These are phyloP conservation scores for Molossus alvarezi DNA, from an alignment of 2,797 vertebrate genomes.

Conservation along the genomic window DNA sequence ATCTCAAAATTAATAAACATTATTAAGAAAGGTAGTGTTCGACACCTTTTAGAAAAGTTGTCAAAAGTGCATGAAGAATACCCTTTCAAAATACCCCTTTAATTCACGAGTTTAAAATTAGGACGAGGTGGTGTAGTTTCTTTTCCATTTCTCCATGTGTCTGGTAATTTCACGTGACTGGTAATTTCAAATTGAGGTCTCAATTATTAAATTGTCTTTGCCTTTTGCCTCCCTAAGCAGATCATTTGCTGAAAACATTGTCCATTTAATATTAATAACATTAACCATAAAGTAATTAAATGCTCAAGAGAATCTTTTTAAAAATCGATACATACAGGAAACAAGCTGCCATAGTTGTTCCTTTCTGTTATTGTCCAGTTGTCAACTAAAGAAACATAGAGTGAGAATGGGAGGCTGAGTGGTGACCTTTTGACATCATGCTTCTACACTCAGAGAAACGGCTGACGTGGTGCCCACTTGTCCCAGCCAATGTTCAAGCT, in stretches of 20 bases:
- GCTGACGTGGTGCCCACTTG: background rate
- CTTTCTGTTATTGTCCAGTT: background rate
- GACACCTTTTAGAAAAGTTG: background rate
- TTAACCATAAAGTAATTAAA: slow-evolving; percentile 50
- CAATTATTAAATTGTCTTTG: slow-evolving; percentile 29
- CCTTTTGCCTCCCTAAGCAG: slow-evolving; percentile 65
- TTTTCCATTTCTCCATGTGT: slow-evolving; percentile 25
- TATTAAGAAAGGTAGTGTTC: background rate
- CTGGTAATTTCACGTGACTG: background rate
- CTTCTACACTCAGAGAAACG: background rate
- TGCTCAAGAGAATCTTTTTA: background rate
- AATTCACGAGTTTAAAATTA: background rate
- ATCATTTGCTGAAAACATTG: slow-evolving; percentile 48
- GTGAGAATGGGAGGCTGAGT: background rate
- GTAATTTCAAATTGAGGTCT: slow-evolving; percentile 62
- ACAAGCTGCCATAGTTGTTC: background rate
- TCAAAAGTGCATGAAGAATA: background rate
- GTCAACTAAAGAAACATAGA: slow-evolving; percentile 32
- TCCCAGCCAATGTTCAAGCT: background rate
- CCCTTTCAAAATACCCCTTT: background rate
- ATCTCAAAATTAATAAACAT: background rate
- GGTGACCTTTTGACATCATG: slow-evolving; percentile 14
- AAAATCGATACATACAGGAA: background rate
- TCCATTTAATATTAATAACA: slow-evolving; percentile 52
- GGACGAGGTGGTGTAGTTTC: background rate